Evolutionary conservation across 2,797 vertebrate species (phyloP).

Genomic region (Scomberomorus guttatus): DNA sequence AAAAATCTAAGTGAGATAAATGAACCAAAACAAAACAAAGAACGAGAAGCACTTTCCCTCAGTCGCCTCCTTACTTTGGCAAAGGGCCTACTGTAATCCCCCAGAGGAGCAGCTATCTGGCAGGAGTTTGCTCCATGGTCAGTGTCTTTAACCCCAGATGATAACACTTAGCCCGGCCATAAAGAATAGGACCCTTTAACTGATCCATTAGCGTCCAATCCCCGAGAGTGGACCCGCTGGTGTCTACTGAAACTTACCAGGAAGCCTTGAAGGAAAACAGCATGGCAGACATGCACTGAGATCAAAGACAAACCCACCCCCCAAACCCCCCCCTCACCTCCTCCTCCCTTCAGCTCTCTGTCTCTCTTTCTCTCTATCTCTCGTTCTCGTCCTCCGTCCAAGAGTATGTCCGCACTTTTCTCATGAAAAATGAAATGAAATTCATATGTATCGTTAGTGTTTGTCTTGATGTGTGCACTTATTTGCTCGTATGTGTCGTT

Average conservation of each 20-base stretch:
- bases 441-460: too few species aligned
- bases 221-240: slow-evolving; percentile 81
- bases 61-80: slow-evolving; percentile 58
- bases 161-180: slow-evolving; percentile 87
- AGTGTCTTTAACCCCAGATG: slow-evolving; percentile 87
- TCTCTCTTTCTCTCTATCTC: slow-evolving; percentile 45
- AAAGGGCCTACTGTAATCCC: slow-evolving; percentile 81
- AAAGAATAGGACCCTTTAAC: slow-evolving; percentile 88
- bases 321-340: slow-evolving; percentile 37
- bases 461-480: neutral
- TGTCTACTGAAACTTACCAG: slow-evolving; percentile 89
- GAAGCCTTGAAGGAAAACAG: slow-evolving; percentile 90
- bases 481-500: too few species aligned
- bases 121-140: slow-evolving; percentile 80
- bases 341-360: slow-evolving; percentile 41
- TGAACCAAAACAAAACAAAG: slow-evolving; percentile 69
- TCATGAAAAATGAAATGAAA: too few species aligned
- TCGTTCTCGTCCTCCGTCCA: slow-evolving; percentile 22
- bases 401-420: slow-evolving; percentile 8
- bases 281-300: slow-evolving; percentile 86
- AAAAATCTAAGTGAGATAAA: slow-evolving; percentile 65
- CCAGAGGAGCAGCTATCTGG: slow-evolving; percentile 80
- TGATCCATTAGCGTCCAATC: slow-evolving; percentile 89
- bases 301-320: slow-evolving; percentile 84
- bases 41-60: slow-evolving; percentile 69